Base-by-base conservation (phyloP, 2,113 vertebrate genomes). In the Symphodus melops region DNA sequence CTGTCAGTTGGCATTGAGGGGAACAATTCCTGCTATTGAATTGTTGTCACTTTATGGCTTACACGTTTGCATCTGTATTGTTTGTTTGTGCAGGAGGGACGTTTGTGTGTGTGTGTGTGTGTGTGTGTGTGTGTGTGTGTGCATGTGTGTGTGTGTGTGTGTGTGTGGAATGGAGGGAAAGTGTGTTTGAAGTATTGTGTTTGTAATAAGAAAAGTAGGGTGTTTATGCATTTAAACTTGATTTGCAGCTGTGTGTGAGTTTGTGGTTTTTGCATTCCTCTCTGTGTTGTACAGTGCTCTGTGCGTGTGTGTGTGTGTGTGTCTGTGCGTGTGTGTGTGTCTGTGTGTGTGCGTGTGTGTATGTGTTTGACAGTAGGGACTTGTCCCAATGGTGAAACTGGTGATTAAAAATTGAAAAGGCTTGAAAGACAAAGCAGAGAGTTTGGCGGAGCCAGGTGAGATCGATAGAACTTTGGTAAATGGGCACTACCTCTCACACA, bases 391-490 rank as follows among this genome's bases (percentile, higher is more conserved):
- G 86, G 83, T 86, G 75, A 83, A 86, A 80, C 79, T 79, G 81
- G 82, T 92, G 89, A 93, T 94, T 93, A 94, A 93, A 94, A 92
- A 93, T 94, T 93, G 90, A 94, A 90, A 91, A 76, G 83, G 85
- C 84, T 86, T 93, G 89, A 94, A 92, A 91, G 91, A 93, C 90
- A 91, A 69, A 82, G 77, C 67, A 57, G 86, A 90, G 89, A 89
- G 84, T 90, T 83, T 86, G 84, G 68, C 81, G 56, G 81, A 85
- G 89, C 80, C 89, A 92, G 90, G 91, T 92, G 71, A 44, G 82
- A 93, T 92, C 89, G 52, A 93, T 93, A 79, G 58, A 69, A 71
- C 89, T 85, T 79, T 77, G 64, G 83, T 87, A 80, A 81, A 68
- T 58, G 71, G 82, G 86, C 77, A 55, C 56, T 58, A 51, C 65